Conservation (phyloP, 1,140 invertebrate genomes). For the Ephestia elutella region DNA sequence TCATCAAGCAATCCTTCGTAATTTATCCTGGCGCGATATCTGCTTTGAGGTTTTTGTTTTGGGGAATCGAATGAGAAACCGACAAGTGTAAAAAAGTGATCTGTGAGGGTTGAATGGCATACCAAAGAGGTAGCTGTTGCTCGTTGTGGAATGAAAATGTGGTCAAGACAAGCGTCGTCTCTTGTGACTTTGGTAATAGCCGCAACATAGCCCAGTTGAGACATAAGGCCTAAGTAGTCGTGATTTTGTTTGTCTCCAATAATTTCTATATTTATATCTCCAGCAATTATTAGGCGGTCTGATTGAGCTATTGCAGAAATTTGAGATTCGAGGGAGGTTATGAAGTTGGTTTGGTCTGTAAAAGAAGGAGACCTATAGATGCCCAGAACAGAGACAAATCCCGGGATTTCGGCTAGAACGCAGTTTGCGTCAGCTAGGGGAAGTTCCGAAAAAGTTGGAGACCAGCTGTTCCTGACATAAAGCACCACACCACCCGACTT, state of each 20-base stretch:
- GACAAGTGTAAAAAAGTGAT: not conserved
- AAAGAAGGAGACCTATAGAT: not conserved
- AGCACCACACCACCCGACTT: not conserved
- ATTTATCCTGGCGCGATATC: not conserved
- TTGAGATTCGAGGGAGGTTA: not conserved
- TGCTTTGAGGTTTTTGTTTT: not conserved
- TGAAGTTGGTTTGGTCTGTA: not conserved
- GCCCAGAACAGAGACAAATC: not conserved
- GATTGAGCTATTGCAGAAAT: not conserved
- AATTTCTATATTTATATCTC: slow-evolving; percentile 4
- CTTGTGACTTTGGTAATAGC: not conserved
- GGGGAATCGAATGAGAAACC: not conserved
- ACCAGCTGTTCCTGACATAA: not conserved
- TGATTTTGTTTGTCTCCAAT: not conserved
- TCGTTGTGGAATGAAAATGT: not conserved
- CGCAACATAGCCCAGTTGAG: not conserved
- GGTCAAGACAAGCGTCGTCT: not conserved
- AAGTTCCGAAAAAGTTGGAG: not conserved
- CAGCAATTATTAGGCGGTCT: not conserved
- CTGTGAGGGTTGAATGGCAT: not conserved
- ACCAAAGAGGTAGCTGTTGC: not conserved
- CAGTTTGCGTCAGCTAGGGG: not conserved
- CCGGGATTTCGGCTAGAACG: not conserved
- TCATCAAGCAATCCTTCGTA: not conserved
- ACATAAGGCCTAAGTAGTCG: not conserved